Conservation (phyloP, 2,888 invertebrate species). For the Alloplasta piceator region DNA sequence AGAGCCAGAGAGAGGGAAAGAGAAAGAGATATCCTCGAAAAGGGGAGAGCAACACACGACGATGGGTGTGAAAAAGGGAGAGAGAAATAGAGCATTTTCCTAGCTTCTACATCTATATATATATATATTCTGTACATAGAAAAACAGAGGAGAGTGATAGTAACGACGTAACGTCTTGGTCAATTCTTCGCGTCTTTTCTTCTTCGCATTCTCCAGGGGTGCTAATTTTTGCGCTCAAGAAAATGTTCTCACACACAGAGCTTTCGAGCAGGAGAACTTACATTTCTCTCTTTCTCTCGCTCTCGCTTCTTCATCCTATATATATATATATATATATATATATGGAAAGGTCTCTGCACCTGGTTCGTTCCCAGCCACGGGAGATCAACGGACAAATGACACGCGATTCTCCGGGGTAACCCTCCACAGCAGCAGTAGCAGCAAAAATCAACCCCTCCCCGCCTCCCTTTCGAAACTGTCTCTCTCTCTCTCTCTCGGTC, state of each 20-base stretch:
- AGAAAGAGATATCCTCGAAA: constrained; percentile 34
- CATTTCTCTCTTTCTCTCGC: not conserved
- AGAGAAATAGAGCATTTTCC: constrained; percentile 18
- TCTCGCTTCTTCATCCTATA: not conserved
- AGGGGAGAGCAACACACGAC: constrained; percentile 10
- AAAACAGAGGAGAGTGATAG: constrained; percentile 18
- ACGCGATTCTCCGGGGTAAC: constrained; percentile 79
- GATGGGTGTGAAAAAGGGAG: not conserved
- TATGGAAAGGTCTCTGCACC: constrained; percentile 71
- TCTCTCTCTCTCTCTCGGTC: constrained; percentile 58
- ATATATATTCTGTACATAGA: constrained; percentile 28
- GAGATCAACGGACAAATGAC: constrained; percentile 83
- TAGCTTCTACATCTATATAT: too few species aligned
- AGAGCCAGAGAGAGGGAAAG: constrained; percentile 21
- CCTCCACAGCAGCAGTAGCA: constrained; percentile 62
- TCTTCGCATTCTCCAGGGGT: constrained; percentile 65
- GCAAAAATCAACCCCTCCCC: constrained; percentile 49
- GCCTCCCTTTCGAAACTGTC: constrained; percentile 18
- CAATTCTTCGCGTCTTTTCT: constrained; percentile 55
- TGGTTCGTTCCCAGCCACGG: constrained; percentile 78
- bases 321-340: constrained; percentile 6
- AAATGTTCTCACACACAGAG: constrained; percentile 69
- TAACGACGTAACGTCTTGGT: constrained; percentile 52
- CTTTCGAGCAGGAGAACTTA: constrained; percentile 29
- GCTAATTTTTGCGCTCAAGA: constrained; percentile 80